Percentiles rank a stretch among this genome's conserved stretches.
phyloP scores from a whole-genome alignment of 2,113 vertebrate genomes.

The Psophia crepitans region DNA sequence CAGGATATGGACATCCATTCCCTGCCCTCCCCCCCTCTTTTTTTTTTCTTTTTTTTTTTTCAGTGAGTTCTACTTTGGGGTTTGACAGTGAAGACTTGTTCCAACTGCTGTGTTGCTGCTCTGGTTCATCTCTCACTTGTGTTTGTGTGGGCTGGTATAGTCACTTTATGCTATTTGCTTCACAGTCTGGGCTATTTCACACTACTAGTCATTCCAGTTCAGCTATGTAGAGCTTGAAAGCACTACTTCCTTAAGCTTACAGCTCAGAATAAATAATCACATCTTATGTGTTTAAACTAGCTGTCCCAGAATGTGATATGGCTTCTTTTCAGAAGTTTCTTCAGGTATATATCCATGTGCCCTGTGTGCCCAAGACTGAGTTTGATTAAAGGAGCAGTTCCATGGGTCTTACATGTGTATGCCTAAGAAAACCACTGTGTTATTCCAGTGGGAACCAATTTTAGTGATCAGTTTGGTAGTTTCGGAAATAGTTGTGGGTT shows the following conservation, averaged over 20 bases:
- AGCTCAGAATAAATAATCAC: not conserved
- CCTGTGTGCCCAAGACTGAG: not conserved
- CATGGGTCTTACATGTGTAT: accelerated
- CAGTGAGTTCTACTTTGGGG: not conserved
- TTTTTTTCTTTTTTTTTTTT: too few relatives aligned
- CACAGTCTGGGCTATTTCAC: not conserved
- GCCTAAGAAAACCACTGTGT: not conserved
- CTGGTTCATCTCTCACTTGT: not conserved
- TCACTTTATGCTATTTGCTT: not conserved
- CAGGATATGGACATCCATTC: not conserved
- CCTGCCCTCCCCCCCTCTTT: accelerated
- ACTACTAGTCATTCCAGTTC: not conserved
- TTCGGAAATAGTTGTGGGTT: not conserved
- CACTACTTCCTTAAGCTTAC: not conserved
- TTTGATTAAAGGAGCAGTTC: not conserved
- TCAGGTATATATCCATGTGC: accelerated
- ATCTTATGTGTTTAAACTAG: not conserved
- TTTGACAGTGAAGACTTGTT: not conserved
- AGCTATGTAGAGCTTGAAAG: not conserved
- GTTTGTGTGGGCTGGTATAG: not conserved
- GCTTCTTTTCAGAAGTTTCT: not conserved
- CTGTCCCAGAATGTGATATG: not conserved
- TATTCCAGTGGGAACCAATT: not conserved
- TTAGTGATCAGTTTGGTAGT: not conserved
- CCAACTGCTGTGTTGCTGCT: not conserved